Evolutionary conservation across 2,888 invertebrate species (phyloP), one percentile per base, ranked within the genome.

Genomic region (Aphodius sticticus): DNA sequence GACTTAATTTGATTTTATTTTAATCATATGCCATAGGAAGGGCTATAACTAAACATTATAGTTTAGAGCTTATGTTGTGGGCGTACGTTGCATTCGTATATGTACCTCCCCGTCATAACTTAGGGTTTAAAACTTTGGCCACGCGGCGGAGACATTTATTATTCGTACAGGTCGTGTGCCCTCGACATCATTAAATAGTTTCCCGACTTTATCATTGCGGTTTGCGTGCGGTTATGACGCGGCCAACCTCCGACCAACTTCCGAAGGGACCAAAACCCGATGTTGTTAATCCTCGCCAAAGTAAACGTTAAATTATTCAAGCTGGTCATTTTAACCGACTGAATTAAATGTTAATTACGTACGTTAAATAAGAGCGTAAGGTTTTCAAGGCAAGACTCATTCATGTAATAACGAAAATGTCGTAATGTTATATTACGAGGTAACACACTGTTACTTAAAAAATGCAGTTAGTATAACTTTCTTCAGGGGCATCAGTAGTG

Each of bases 121-220:
- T 37, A 74, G 74, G 36, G 36, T 37, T 74, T 74, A 74, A 74
- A 74, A 35, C 74, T 37, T 37, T 26, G 37, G 74, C 35, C 74
- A 37, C 74, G 74, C 37, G 74, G 16, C 36, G 16, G 36, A 26
- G 74, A 74, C 74, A 74, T 74, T 74, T 74, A 74, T 74, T 74
- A 74, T 35, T 74, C 35, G 74, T 12, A 74, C 35, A 74, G 36
- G 74, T 74, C 74, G 37, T 35, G 74, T 74, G 74, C 26, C 74
- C 7, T 82, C 6, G 36, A 74, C 36, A 37, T 74, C 74, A 74
- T 74, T 74, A 74, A 74, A 74, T 74, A 74, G 74, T 74, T 74
- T 53, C 86, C 86, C 84, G 85, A 86, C 85, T 86, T 86, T 85
- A 86, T 86, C 86, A 85, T 83, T 85, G 86, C 84, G 83, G 84